These are phyloP conservation scores for Streptopelia turtur DNA, from an alignment of 2,797 vertebrate genomes.

Conservation along the genomic window DNA sequence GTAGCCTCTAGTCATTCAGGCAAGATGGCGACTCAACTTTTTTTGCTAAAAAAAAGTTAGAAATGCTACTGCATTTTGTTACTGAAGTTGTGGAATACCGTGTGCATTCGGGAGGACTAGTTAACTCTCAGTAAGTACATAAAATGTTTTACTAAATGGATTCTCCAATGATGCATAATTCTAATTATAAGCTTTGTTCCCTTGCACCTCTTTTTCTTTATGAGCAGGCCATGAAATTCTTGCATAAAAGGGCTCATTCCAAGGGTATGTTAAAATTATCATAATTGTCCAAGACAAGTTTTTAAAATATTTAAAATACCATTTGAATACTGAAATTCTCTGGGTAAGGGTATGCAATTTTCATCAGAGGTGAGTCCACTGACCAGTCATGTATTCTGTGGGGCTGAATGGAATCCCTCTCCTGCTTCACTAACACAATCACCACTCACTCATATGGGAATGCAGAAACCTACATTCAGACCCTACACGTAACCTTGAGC, in stretches of 20 bases:
- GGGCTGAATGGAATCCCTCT: not conserved
- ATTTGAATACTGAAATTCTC: not conserved
- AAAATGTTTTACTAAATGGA: conserved; percentile 14
- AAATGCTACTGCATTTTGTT: not conserved
- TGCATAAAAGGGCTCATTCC: not conserved
- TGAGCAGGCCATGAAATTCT: not conserved
- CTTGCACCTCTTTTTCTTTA: not conserved
- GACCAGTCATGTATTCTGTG: not conserved
- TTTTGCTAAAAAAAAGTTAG: not conserved
- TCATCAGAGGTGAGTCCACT: not conserved
- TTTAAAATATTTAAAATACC: not conserved
- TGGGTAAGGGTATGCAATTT: not conserved
- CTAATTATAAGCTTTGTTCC: not conserved
- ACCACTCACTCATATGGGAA: not conserved
- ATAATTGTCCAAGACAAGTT: not conserved
- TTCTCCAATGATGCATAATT: not conserved
- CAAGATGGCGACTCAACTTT: not conserved
- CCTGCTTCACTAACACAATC: not conserved
- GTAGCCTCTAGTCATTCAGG: not conserved
- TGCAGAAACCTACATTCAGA: not conserved
- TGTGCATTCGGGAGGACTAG: not conserved
- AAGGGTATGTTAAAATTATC: not conserved
- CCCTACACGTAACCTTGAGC: not conserved
- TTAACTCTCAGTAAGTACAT: not conserved
- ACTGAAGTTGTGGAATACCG: not conserved